Evolutionary conservation across 2,888 invertebrate species (phyloP), one percentile per base, ranked within the genome.

Genomic region (Nebria salina): DNA sequence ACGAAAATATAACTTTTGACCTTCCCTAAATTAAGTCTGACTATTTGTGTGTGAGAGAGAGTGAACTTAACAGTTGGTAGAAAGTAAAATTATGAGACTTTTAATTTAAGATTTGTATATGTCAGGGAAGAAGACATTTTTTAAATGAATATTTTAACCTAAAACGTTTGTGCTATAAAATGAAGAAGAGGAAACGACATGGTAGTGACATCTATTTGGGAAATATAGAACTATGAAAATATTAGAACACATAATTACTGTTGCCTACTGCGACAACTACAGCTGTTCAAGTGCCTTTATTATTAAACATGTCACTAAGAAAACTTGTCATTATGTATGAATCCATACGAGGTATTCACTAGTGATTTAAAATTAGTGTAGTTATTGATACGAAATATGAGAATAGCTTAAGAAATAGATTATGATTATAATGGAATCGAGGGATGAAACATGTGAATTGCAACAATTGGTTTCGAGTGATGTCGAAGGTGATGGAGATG

Each of bases 401-500:
- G n/a, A 66, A 66, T 66, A 66, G 8, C 9, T 8, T 20, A 20
- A 5, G 13, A 20, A 70, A 26, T 70, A 8, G 4, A 70, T 1
- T 70, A 20, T 13, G 15, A 70, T 70, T 73, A 76, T 75, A 84
- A 89, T 89, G 89, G 89, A 89, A 85, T 87, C 88, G 43, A 85
- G 87, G 83, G 87, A 87, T 43, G 89, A 89, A 85, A 88, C 88
- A n/a, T 88, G 87, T 25, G 89, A 89, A 85, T 84, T 89, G 41
- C 88, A 89, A 83, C 89, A 89, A 83, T 84, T 89, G 82, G 89
- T 89, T 43, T 88, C 88, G 9, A 89, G 89, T 84, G 87, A 87
- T 85, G 85, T 83, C 9, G 89, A 89, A 84, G 88, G 88, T 26
- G 89, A 89, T 84, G 89, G 89, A 83, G 89, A 89, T 81, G 89